phyloP scores from a whole-genome alignment of 2,797 vertebrate genomes.

The Pygocentrus nattereri region DNA sequence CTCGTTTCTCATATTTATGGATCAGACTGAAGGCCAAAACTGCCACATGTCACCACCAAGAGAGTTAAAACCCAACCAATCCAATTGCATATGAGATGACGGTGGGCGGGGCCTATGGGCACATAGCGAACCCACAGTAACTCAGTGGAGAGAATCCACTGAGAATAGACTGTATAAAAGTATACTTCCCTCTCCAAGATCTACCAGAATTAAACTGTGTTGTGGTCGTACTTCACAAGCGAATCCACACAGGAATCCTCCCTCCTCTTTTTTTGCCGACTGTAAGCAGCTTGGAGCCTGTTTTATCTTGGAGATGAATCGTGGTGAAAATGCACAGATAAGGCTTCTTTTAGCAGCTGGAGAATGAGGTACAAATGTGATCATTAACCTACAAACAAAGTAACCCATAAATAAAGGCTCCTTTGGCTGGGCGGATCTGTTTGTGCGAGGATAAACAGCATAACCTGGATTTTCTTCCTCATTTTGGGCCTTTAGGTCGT shows the following conservation, averaged over 20 bases:
- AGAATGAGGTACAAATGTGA: conserved; percentile 45
- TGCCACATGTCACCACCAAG: too few relatives aligned
- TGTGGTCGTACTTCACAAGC: background rate
- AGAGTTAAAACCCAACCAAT: too few relatives aligned
- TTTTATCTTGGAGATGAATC: conserved; percentile 52
- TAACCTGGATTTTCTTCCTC: background rate
- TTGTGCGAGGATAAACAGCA: background rate
- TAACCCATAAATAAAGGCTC: conserved; percentile 36
- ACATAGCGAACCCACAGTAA: background rate
- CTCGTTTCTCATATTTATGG: too few relatives aligned
- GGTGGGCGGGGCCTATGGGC: too few relatives aligned
- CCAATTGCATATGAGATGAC: too few relatives aligned
- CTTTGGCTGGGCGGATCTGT: background rate
- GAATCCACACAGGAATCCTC: conserved; percentile 40
- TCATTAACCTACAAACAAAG: conserved; percentile 54
- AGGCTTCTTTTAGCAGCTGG: conserved; percentile 30
- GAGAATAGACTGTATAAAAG: background rate
- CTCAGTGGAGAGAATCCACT: background rate
- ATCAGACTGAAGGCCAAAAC: too few relatives aligned
- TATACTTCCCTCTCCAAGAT: background rate
- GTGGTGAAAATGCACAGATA: conserved; percentile 32
- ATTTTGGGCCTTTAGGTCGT: background rate
- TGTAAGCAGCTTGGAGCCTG: conserved; percentile 28
- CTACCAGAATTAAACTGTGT: background rate
- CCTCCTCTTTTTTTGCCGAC: conserved; percentile 8